Conservation (phyloP, 2,888 invertebrate species). For the Synanthedon formicaeformis region DNA sequence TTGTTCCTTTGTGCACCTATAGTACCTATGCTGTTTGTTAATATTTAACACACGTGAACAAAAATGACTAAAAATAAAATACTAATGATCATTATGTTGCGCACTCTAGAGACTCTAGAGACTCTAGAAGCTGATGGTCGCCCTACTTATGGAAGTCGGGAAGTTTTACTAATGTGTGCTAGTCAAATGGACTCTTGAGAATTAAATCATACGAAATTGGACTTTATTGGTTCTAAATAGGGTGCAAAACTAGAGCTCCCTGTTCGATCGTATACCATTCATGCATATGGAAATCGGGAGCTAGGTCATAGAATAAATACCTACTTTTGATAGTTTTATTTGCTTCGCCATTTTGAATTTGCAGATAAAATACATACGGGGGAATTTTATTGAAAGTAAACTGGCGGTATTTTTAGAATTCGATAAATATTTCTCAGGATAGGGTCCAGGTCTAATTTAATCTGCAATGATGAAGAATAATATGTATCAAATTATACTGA, state of each 20-base stretch:
- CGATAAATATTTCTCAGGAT: no score
- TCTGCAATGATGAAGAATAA: no score
- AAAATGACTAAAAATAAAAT: no score
- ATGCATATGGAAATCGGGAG: slow-evolving; percentile 65
- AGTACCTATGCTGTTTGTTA: no score
- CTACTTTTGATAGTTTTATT: slow-evolving; percentile 25
- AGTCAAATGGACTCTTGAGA: slow-evolving; percentile 67
- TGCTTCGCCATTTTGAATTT: slow-evolving; percentile 8
- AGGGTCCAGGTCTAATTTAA: no score
- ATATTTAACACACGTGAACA: no score
- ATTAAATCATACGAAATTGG: slow-evolving; percentile 34
- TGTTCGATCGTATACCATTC: slow-evolving; percentile 38
- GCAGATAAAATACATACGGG: background rate
- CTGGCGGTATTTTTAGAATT: slow-evolving; percentile 2
- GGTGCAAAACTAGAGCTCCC: slow-evolving; percentile 28
- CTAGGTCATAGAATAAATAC: slow-evolving; percentile 54
- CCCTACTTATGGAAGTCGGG: slow-evolving; percentile 36
- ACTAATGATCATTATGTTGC: no score
- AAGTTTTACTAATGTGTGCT: slow-evolving; percentile 68
- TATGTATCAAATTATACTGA: no score
- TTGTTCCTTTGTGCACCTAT: no score
- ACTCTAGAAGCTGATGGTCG: no score
- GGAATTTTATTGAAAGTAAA: slow-evolving; percentile 1
- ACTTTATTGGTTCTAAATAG: slow-evolving; percentile 30
- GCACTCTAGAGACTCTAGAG: no score